Conservation (phyloP, 2,113 vertebrate genomes). For the Rhinogobius similis region DNA sequence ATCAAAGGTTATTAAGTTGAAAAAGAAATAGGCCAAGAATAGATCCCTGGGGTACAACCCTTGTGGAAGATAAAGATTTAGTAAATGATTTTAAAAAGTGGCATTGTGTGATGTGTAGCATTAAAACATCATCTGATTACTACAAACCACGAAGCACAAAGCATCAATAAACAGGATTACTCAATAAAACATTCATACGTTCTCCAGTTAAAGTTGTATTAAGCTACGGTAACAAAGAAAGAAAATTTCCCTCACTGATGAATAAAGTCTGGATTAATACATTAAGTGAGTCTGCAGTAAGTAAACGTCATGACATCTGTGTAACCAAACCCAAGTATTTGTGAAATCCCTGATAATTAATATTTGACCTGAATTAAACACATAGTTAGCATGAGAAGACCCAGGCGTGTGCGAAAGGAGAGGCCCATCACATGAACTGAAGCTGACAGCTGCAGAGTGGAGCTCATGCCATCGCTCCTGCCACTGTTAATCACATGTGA, state of each 20-base stretch:
- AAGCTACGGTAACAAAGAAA: neutral
- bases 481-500: constrained; percentile 37
- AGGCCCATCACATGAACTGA: constrained; percentile 35
- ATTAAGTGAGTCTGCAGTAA: neutral
- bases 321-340: neutral
- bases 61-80: no score
- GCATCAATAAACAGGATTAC: neutral
- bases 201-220: neutral
- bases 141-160: neutral
- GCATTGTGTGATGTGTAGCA: neutral
- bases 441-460: constrained; percentile 36
- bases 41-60: neutral
- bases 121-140: neutral
- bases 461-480: constrained; percentile 12
- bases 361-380: constrained; percentile 1
- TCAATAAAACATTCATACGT: neutral
- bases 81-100: neutral
- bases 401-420: neutral
- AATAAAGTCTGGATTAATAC: neutral
- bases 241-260: neutral
- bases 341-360: neutral
- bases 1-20: neutral
- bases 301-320: neutral
- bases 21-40: neutral
- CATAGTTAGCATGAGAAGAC: constrained; percentile 9